Base-by-base conservation (phyloP, 2,113 vertebrate species). In the Pedionomus torquatus region DNA sequence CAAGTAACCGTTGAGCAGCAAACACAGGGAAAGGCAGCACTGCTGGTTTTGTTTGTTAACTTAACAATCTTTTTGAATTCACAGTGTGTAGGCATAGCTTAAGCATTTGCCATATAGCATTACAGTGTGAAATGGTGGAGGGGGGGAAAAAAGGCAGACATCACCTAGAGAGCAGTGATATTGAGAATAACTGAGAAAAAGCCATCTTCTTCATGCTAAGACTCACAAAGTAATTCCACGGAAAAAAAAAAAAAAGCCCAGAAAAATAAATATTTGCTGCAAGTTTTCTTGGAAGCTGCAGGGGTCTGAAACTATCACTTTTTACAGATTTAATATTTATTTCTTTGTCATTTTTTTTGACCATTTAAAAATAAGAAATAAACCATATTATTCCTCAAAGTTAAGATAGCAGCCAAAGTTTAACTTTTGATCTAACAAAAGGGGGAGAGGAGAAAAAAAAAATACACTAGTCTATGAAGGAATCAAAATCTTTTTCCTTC, bases 211-310 rank as follows among this genome's bases (percentile, higher is more conserved):
- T 98, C 87, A 96, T 96, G 84, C 58, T 96, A 95, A 96, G 76
- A 96, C 60, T 97, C 87, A 96, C 68, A 90, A 97, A 96, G 69
- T 87, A 97, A 97, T 97, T 96, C 84, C 64, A 90, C 83, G n/a
- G 76, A 83, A 85, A 78, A 95, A 94, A 31, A 80, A 95, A 95
- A n/a, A 79, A 95, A 94, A 31, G 13, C 41, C 94, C 94, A 30
- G 44, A 76, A 93, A 93, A 97, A 60, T 81, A 97, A 97, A 96
- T 97, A 96, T 97, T 93, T 96, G 46, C 69, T 94, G 39, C 31
- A 95, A 80, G 18, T 90, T 96, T 90, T 90, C 78, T 92, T 95
- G 87, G 43, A 95, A 96, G 17, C 58, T 94, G 17, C 49, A 68
- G 72, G 66, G 93, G 24, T 71, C 64, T 96, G 81, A 94, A 93